Evolutionary conservation across 2,113 vertebrate species (phyloP), one percentile per base, ranked within the genome.

Genomic region (Chlorodrepanis virens): DNA sequence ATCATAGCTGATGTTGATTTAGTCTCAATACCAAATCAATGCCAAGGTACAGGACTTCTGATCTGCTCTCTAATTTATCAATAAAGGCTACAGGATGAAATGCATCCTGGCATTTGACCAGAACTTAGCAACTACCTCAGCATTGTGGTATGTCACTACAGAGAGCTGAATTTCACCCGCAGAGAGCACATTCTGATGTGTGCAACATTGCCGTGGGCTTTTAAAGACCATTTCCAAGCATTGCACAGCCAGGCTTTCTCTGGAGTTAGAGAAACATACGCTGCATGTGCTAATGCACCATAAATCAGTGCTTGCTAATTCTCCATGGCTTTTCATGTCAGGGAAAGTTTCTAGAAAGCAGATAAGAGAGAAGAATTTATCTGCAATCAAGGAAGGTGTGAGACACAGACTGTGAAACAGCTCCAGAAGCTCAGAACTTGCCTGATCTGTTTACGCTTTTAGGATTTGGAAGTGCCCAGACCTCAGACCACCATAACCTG

Each of bases 341-440:
- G 21, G 23, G 42, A 86, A 90, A 74, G 15, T 93, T 93, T 94
- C 91, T 96, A 83, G 94, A 88, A 94, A 94, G 93, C 84, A 89
- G 91, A 52, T 83, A 86, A 94, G 76, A 87, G 35, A 63, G 50
- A 50, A 85, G 39, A 81, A 83, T 37, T 93, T 90, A 81, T 85
- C 56, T 94, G 31, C 72, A 68, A 22, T 74, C 52, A 74, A 61
- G 80, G 61, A 71, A 86, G 18, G n/a, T 75, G 72, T 63, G n/a
- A 92, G 25, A 92, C n/a, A 76, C 33, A 53, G n/a, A 12, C 64
- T 83, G 31, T 42, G 47, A 88, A 92, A 70, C 57, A 80, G 24
- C 67, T 91, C 40, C 56, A 70, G 75, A 90, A 77, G 59, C 57
- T 85, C 61, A 83, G 45, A 93, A 84, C 78, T 94, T 94, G 63